Evolutionary conservation across 2,888 invertebrate species (phyloP), one percentile per base, ranked within the genome.

Genomic region (Sinohyriopsis cumingii): DNA sequence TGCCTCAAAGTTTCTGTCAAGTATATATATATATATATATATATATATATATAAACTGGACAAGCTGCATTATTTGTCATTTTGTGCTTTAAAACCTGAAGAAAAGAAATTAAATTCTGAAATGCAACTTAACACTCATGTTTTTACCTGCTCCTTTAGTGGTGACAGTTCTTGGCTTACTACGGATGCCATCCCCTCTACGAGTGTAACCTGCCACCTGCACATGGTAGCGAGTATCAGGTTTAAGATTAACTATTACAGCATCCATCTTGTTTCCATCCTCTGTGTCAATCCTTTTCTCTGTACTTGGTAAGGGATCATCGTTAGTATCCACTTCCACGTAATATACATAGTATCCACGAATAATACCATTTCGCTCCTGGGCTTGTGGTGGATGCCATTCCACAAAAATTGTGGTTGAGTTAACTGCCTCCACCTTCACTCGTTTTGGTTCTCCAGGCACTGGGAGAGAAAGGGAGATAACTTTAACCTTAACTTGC

Each of bases 381-480:
- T 95, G 95, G 82, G 95, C 94, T 73, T 93, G 93, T 0, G 99
- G 99, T 12, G 96, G 95, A 87, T 96, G 95, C 99, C 99, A 99
- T 75, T 94, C 93, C 66, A 99, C 96, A 90, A 94, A 94, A 81
- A 99, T 94, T 56, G 97, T 94, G n/a, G 98, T 98, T 1, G 99
- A 98, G 92, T 98, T 99, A 89, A 98, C 92, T 28, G 96, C 93
- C 75, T 93, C 93, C 60, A 95, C 95, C 91, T 94, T 94, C 77
- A 99, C 96, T 87, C 96, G 95, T 91, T 95, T 95, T 63, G 99
- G 99, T 91, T 97, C 95, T 80, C 98, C 98, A 84, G 99, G 99
- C 93, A 99, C 99, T 99, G 94, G 65, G 73, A 73, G 12, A 63
- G n/a, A 60, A 12, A 45, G 45, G 9, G 45, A 45, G 60, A 63